These are phyloP conservation scores for Cichlasoma orientale DNA, from an alignment of 2,797 vertebrate species.

Conservation along the genomic window DNA sequence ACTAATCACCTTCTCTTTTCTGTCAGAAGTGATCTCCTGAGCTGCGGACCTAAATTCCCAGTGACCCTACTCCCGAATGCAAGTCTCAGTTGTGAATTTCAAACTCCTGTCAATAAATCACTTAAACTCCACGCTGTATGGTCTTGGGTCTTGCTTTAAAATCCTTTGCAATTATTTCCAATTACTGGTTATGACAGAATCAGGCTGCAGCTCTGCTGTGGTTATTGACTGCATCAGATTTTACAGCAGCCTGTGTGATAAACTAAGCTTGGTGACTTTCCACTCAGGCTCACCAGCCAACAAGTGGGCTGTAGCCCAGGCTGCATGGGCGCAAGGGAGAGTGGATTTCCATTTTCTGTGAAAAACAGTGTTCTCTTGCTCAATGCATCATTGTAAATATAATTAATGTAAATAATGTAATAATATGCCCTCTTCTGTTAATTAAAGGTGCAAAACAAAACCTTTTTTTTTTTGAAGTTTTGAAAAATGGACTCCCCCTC, in stretches of 20 bases:
- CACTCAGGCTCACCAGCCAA: constrained; percentile 4
- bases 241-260: neutral
- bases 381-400: neutral
- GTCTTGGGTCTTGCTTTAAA: neutral
- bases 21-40: neutral
- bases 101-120: neutral
- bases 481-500: neutral
- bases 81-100: constrained; percentile 1
- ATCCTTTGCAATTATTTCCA: neutral
- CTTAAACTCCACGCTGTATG: neutral
- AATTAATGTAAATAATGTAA: constrained; percentile 1
- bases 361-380: neutral
- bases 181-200: neutral
- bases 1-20: neutral
- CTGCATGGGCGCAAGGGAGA: neutral
- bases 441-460: constrained; percentile 1
- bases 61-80: neutral
- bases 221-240: neutral
- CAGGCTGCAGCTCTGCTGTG: neutral
- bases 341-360: neutral
- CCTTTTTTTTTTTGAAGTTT: neutral
- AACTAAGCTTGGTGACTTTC: neutral
- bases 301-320: neutral
- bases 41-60: constrained; percentile 1
- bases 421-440: constrained; percentile 4